phyloP scores from a whole-genome alignment of 2,888 invertebrate genomes.

The Trachelus tabidus region DNA sequence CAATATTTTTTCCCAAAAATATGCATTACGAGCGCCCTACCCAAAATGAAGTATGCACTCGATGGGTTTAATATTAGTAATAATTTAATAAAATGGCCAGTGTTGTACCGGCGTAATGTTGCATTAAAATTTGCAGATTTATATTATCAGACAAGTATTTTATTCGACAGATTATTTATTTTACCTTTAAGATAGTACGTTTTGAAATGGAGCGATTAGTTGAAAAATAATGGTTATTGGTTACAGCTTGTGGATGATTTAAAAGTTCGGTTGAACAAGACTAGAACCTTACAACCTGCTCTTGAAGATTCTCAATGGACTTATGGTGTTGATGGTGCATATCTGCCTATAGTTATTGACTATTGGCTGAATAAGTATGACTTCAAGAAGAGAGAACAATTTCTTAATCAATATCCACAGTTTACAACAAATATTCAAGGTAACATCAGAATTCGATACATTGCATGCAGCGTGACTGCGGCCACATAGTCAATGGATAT shows the following conservation, averaged over 20 bases:
- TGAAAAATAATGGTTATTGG: background rate
- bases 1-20: background rate
- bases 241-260: slow-evolving; percentile 61
- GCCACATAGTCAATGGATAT: background rate
- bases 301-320: slow-evolving; percentile 51
- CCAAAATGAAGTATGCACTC: background rate
- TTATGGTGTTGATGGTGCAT: slow-evolving; percentile 69
- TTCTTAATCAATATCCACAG: slow-evolving; percentile 68
- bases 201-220: background rate
- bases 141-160: too few relatives aligned
- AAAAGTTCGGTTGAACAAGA: slow-evolving; percentile 58
- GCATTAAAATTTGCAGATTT: too few relatives aligned
- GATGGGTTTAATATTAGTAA: too few relatives aligned
- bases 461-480: background rate
- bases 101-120: too few relatives aligned
- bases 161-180: too few relatives aligned
- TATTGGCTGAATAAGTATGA: slow-evolving; percentile 72
- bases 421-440: slow-evolving; percentile 54
- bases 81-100: too few relatives aligned
- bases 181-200: too few relatives aligned
- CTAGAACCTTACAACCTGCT: slow-evolving; percentile 38
- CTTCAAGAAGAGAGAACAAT: slow-evolving; percentile 68
- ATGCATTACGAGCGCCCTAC: background rate
- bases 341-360: slow-evolving; percentile 62
- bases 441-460: slow-evolving; percentile 9